Base-by-base conservation (phyloP, 2,888 invertebrate genomes). In the Diaprepes abbreviatus region DNA sequence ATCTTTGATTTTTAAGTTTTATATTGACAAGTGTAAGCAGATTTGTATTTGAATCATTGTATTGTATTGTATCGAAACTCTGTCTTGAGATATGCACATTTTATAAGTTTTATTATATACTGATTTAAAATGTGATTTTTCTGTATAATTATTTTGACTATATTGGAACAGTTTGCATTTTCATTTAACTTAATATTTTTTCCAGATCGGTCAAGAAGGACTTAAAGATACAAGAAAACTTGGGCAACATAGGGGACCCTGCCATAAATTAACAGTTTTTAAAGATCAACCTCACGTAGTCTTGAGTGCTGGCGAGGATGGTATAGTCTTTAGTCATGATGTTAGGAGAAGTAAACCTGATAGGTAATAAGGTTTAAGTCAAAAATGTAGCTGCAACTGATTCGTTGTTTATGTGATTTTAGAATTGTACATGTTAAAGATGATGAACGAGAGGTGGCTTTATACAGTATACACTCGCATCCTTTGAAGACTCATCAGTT, bases 271-370 rank as follows among this genome's bases (percentile, higher is more conserved):
- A 75, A 91, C 94, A 66, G 86, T 95, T 73, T 88, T 92, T 74
- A 87, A 89, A 6, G 90, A 91, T 66, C 91, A 91, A 74, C 94
- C 95, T 0, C 92, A 94, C 81, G 85, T 92, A 62, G 87, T 94
- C 54, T 86, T 96, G 21, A 95, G 94, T 74, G 95, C 92, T 74
- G 97, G 96, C 0, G 96, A 97, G 85, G 97, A 97, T 86, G 93
- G 92, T 0, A 86, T 89, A 66, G 91, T 96, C 6, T 89, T 92
- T 79, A 91, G 91, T 78, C 90, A 93, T 73, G 97, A 97, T 86
- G 88, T 97, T 67, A 87, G 97, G 50, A 88, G 89, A 72, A 88
- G 89, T 38, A 89, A 89, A 79, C 88, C 92, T 35, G 81, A 89
- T 85, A 82, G 81, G 75, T 78, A 66, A 66, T 55, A 10, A 24